phyloP scores from a whole-genome alignment of 2,888 invertebrate species.

The Pristionchus mayeri region DNA sequence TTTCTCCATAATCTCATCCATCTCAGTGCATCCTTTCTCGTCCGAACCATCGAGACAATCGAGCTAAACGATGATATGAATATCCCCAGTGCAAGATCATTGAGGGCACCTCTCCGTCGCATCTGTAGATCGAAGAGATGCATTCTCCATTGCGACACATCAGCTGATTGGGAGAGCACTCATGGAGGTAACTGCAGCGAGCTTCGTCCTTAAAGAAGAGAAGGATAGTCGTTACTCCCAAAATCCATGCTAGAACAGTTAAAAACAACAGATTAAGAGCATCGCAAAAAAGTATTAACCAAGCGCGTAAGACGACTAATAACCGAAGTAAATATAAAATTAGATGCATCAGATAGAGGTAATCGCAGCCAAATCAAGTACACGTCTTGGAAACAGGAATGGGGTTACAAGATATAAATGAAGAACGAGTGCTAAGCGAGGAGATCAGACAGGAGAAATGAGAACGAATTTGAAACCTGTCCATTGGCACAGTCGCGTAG shows the following conservation, averaged over 20 bases:
- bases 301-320: no score
- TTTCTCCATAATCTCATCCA: slow-evolving; percentile 33
- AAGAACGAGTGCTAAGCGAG: no score
- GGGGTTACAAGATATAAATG: no score
- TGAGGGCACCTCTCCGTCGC: slow-evolving; percentile 54
- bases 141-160: slow-evolving; percentile 60
- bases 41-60: slow-evolving; percentile 50
- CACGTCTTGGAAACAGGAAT: no score
- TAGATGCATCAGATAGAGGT: no score
- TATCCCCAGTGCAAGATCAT: neutral
- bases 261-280: no score
- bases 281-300: no score
- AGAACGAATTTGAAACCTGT: slow-evolving; percentile 39
- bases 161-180: slow-evolving; percentile 49
- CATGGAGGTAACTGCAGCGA: slow-evolving; percentile 58
- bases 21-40: slow-evolving; percentile 43
- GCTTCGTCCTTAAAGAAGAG: slow-evolving; percentile 53
- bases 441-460: neutral
- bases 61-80: neutral
- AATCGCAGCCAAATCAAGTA: no score
- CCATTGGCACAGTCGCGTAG: slow-evolving; percentile 57
- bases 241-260: no score
- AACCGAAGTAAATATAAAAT: no score
- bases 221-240: neutral
- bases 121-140: slow-evolving; percentile 53